Base-by-base conservation (phyloP, 2,797 vertebrate genomes). In the Sebastes reedi region DNA sequence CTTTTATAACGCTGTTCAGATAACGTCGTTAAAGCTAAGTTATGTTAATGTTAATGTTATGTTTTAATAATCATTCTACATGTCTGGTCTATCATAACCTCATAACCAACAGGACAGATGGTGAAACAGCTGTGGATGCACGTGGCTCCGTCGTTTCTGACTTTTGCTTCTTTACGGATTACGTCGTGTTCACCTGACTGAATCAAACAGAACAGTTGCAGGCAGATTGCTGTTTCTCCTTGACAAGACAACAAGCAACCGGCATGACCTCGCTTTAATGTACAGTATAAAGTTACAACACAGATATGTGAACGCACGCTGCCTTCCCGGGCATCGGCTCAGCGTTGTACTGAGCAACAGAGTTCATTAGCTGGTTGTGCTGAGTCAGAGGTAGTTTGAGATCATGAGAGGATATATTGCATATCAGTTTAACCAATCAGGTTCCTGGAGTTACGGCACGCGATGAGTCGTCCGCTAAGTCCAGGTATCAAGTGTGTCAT, bases 341-440 rank as follows among this genome's bases (percentile, higher is more conserved):
- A 16, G 84, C 68, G 29, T 79, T 13, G 72, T 69, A 24, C 71
- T 72, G 55, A 86, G 87, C 69, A 60, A 64, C 79, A 73, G 80
- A 14, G 34, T 86, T 79, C 60, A 46, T 59, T 60, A 81, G 94
- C 93, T 96, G 95, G 91, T 88, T 91, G 90, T 94, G 78, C 72
- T 72, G 93, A 96, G 96, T 97, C 96, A 96, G 98, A 98, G 98
- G 98, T 99, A 98, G 97, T 96, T 96, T 96, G 96, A 96, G 96
- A 94, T 95, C 94, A 94, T 97, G 96, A 96, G 94, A 91, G 90
- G 94, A 65, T 39, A 96, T 96, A 96, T 96, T 96, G 96, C 96
- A 96, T 85, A 75, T 96, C 93, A 96, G 95, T 90, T 86, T 90
- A 39, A 86, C 67, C 90, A 89, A 36, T 96, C 95, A 73, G 52